Evolutionary conservation across 2,113 vertebrate genomes (phyloP).

Genomic region (human (Homo sapiens)): DNA sequence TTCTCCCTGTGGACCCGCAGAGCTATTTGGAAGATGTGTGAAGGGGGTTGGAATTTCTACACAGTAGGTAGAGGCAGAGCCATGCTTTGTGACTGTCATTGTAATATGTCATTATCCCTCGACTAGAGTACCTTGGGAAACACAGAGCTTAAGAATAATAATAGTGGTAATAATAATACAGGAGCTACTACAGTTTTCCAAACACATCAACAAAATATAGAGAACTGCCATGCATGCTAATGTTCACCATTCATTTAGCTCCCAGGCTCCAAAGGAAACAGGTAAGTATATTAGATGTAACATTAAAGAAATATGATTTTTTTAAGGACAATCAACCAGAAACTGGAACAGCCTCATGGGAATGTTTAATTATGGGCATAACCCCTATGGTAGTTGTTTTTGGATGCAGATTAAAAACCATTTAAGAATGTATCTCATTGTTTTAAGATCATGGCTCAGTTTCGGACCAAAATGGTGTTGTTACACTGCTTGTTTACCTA

Average conservation of each 20-base stretch:
- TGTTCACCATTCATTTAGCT: neutral
- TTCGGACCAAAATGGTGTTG: neutral
- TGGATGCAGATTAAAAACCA: neutral
- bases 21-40: neutral
- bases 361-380: slow-evolving; percentile 5
- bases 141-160: neutral
- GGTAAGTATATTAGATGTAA: neutral
- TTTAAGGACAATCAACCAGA: neutral
- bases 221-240: neutral
- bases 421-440: neutral
- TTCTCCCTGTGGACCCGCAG: neutral
- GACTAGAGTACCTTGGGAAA: neutral
- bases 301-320: neutral
- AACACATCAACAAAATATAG: neutral
- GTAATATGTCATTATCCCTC: neutral
- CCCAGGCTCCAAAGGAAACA: neutral
- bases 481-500: neutral
- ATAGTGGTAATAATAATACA: neutral
- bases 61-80: neutral
- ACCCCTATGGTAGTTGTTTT: neutral
- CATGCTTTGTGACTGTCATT: neutral
- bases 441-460: neutral
- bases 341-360: neutral
- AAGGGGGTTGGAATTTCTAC: neutral
- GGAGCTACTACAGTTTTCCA: neutral